Evolutionary conservation across 2,113 vertebrate species (phyloP).

Genomic region (Tetrao urogallus): DNA sequence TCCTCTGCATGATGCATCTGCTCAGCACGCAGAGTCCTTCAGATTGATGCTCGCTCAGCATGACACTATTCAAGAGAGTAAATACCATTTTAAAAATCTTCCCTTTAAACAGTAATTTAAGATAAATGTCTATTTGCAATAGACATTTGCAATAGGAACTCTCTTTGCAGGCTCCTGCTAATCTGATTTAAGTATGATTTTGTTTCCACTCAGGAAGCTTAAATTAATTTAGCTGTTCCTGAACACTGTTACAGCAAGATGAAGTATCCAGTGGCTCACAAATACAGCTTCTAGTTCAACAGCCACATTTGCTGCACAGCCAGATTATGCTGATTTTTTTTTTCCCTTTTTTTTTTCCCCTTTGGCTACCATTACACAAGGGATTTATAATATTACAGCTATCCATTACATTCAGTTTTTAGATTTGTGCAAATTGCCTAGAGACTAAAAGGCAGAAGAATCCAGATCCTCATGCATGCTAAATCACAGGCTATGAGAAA

Average conservation of each 20-base stretch:
- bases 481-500: slow-evolving; percentile 15
- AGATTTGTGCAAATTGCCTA: slow-evolving; percentile 23
- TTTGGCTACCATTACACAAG: slow-evolving; percentile 35
- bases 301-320: background rate
- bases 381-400: slow-evolving; percentile 17
- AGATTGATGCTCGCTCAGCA: background rate
- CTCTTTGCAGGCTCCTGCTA: slow-evolving; percentile 56
- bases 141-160: slow-evolving; percentile 13
- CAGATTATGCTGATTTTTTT: slow-evolving; percentile 7
- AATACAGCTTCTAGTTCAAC: slow-evolving; percentile 10
- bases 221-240: slow-evolving; percentile 66
- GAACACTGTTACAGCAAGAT: slow-evolving; percentile 40
- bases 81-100: background rate
- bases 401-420: slow-evolving; percentile 48
- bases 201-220: slow-evolving; percentile 56
- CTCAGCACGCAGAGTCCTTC: background rate
- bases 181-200: slow-evolving; percentile 58
- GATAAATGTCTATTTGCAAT: background rate
- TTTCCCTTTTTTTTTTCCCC: slow-evolving; percentile 4
- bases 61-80: background rate
- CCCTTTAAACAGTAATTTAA: slow-evolving; percentile 40
- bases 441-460: slow-evolving; percentile 50
- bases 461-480: background rate
- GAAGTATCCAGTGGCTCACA: slow-evolving; percentile 18
- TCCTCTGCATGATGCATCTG: background rate